Conservation (phyloP, 2,113 vertebrate genomes). For the Strigops habroptila region DNA sequence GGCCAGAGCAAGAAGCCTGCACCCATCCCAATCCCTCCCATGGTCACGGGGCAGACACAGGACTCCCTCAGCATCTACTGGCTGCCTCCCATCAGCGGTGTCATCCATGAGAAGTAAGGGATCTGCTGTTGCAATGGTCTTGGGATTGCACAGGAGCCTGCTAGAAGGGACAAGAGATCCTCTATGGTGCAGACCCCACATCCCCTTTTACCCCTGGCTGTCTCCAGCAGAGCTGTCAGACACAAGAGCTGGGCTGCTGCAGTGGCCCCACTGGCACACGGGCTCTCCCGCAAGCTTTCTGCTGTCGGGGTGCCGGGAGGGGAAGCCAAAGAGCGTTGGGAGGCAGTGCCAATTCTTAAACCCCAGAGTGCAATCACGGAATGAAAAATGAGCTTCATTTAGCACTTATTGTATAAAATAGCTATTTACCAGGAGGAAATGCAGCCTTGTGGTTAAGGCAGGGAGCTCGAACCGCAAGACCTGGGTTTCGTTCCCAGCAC, state of each 20-base stretch:
- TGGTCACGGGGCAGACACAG: conserved; percentile 80
- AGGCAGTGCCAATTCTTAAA: conserved; percentile 29
- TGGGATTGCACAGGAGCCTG: not conserved
- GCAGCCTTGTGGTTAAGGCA: conserved; percentile 63
- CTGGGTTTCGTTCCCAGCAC: conserved; percentile 11
- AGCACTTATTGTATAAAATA: conserved; percentile 64
- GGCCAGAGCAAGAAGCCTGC: conserved; percentile 76
- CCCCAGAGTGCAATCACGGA: conserved; percentile 35
- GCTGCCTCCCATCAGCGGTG: conserved; percentile 86
- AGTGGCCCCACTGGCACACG: not conserved
- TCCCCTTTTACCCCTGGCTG: rapidly evolving
- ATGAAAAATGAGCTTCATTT: conserved; percentile 62
- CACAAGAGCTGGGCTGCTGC: not conserved
- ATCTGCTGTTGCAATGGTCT: rapidly evolving
- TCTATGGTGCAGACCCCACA: rapidly evolving
- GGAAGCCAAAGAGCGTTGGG: not conserved
- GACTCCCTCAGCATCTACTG: conserved; percentile 88
- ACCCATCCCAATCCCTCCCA: conserved; percentile 84
- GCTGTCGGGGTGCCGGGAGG: not conserved
- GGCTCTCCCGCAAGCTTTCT: not conserved
- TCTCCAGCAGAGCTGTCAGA: not conserved
- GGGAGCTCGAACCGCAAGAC: conserved; percentile 27
- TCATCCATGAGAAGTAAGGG: conserved; percentile 87
- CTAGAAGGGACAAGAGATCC: not conserved
- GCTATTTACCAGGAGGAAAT: conserved; percentile 62